These are phyloP conservation scores for Falcunculus frontatus DNA, from an alignment of 2,113 vertebrate species.

Conservation along the genomic window DNA sequence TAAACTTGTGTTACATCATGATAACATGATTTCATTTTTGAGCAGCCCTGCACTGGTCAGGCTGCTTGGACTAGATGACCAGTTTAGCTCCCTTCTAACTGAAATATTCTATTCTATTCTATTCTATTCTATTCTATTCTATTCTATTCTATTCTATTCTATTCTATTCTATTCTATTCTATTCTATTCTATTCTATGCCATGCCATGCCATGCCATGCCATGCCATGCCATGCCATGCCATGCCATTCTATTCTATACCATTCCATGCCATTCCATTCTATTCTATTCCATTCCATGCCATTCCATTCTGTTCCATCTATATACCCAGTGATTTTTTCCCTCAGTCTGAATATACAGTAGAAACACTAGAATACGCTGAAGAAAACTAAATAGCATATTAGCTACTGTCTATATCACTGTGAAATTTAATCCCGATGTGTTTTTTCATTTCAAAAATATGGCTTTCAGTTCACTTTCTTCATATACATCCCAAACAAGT, in stretches of 20 bases:
- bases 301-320: rapidly evolving
- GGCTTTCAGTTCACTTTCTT: neutral
- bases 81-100: neutral
- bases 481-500: neutral
- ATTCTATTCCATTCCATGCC: too few relatives aligned
- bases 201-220: too few relatives aligned
- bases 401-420: neutral
- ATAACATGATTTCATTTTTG: neutral
- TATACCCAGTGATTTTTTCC: neutral
- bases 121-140: neutral
- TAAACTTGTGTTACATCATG: neutral
- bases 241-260: neutral
- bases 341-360: neutral
- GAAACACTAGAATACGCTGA: neutral
- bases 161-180: neutral
- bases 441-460: neutral
- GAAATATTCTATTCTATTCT: neutral
- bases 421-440: neutral
- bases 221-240: too few relatives aligned
- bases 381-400: neutral
- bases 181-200: too few relatives aligned
- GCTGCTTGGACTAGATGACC: neutral
- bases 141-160: neutral
- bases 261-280: neutral
- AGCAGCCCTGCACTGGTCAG: neutral